phyloP scores from a whole-genome alignment of 1,140 invertebrate genomes.

The Olivierus martensii region DNA sequence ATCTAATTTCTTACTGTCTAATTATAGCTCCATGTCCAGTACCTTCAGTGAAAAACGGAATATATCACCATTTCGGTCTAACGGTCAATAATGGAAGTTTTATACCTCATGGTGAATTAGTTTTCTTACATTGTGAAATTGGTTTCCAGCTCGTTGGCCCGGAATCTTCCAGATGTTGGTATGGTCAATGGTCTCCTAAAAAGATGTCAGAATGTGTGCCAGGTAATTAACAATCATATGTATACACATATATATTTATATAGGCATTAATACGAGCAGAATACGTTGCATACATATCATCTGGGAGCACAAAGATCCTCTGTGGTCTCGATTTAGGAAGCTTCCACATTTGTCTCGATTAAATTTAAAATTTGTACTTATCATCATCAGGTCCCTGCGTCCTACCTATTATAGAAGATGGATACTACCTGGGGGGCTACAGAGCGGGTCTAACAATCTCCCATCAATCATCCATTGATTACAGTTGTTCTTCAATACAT shows the following conservation, averaged over 20 bases:
- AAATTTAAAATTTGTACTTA: too few relatives aligned
- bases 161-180: conserved; percentile 53
- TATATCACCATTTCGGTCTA: conserved; percentile 36
- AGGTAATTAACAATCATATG: conserved; percentile 36
- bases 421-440: conserved; percentile 61
- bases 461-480: conserved; percentile 46
- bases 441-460: conserved; percentile 58
- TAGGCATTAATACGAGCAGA: too few relatives aligned
- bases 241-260: too few relatives aligned
- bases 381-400: conserved; percentile 47
- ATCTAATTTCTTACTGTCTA: background rate
- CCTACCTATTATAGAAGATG: conserved; percentile 50
- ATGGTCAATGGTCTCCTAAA: conserved; percentile 56
- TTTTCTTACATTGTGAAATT: conserved; percentile 48
- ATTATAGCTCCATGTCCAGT: conserved; percentile 47
- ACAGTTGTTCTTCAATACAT: conserved; percentile 38
- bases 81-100: conserved; percentile 32
- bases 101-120: conserved; percentile 43
- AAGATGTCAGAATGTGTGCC: conserved; percentile 61
- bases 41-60: conserved; percentile 45
- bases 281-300: too few relatives aligned
- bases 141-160: conserved; percentile 54
- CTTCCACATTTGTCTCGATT: too few relatives aligned
- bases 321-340: too few relatives aligned
- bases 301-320: too few relatives aligned